phyloP scores from a whole-genome alignment of 2,888 invertebrate genomes.

The Pristionchus mayeri region DNA sequence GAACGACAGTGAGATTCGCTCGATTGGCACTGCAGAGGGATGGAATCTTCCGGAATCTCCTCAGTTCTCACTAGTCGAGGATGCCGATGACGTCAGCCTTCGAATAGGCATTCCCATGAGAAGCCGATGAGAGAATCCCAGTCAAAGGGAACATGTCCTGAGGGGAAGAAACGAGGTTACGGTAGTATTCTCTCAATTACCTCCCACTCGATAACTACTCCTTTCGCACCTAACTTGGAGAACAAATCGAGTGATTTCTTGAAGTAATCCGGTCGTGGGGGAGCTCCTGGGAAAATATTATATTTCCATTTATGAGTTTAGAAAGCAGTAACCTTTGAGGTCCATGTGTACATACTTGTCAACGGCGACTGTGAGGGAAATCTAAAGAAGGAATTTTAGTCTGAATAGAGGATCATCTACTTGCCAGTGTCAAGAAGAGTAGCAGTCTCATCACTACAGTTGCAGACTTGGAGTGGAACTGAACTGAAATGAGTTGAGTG shows the following conservation, averaged over 20 bases:
- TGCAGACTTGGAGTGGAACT: not conserved
- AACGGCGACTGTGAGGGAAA: not conserved
- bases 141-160: conserved; percentile 88
- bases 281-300: conserved; percentile 1
- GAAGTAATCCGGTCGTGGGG: conserved; percentile 46
- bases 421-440: not conserved
- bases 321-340: conserved; percentile 5
- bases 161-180: conserved; percentile 72
- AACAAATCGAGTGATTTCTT: conserved; percentile 40
- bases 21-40: conserved; percentile 77
- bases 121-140: conserved; percentile 81
- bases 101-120: conserved; percentile 83
- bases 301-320: not conserved
- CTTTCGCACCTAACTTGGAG: conserved; percentile 83
- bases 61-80: conserved; percentile 69
- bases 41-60: not conserved
- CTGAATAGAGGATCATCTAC: not conserved
- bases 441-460: not conserved
- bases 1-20: conserved; percentile 83
- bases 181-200: conserved; percentile 76
- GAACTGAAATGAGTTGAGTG: not conserved
- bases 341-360: conserved; percentile 49
- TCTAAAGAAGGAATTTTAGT: not conserved
- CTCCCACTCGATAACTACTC: conserved; percentile 87
- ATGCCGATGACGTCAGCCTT: conserved; percentile 81